Conservation (phyloP, 2,113 vertebrate genomes). For the Scophthalmus maximus region DNA sequence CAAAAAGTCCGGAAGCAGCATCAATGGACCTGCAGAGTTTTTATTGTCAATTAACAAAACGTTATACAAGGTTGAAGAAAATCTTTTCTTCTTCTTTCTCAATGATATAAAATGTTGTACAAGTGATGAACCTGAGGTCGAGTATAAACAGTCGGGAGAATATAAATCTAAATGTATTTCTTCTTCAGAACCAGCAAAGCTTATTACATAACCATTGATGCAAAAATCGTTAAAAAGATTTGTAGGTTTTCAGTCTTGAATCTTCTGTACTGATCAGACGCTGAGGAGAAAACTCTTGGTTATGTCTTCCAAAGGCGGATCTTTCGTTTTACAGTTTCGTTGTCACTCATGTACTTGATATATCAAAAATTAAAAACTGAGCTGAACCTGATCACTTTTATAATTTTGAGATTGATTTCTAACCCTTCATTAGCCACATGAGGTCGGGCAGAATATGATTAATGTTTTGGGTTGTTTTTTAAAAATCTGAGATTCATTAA, state of each 20-base stretch:
- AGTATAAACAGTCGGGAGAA: no score
- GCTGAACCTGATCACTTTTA: no score
- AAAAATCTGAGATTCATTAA: neutral
- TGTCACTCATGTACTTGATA: neutral
- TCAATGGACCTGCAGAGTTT: neutral
- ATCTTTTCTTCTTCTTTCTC: neutral
- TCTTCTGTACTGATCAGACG: no score
- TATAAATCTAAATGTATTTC: constrained; percentile 10
- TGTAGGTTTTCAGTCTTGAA: no score
- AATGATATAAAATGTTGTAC: no score
- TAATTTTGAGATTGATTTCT: no score
- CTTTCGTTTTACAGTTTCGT: neutral
- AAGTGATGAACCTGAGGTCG: no score
- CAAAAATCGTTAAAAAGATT: no score
- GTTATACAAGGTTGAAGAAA: neutral
- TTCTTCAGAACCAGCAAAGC: no score
- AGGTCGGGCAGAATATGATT: neutral
- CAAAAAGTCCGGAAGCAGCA: neutral
- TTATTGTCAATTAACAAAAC: neutral
- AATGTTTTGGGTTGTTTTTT: no score
- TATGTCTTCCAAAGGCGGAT: neutral
- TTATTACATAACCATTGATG: no score
- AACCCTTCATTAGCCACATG: neutral
- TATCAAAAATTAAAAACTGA: no score
- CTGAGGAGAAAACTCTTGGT: neutral